phyloP scores from a whole-genome alignment of 2,797 vertebrate genomes.

The Lepilemur septentrionalis region DNA sequence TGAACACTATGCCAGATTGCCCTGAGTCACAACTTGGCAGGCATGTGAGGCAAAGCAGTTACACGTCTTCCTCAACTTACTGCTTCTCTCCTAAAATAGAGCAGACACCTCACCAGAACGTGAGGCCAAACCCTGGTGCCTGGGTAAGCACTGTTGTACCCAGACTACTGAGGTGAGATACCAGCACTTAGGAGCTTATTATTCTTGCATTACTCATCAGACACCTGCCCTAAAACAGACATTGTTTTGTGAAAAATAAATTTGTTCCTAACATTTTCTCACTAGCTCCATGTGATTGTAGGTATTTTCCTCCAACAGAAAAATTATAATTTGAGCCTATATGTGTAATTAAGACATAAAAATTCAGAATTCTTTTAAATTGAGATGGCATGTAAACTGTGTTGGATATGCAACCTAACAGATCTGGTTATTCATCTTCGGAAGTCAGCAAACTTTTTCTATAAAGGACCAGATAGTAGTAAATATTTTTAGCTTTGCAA shows the following conservation, averaged over 20 bases:
- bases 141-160: not conserved
- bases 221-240: not conserved
- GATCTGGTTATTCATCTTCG: not conserved
- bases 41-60: not conserved
- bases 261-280: not conserved
- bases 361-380: not conserved
- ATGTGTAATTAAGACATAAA: not conserved
- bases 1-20: slow-evolving; percentile 21
- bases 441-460: not conserved
- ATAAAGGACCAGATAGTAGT: not conserved
- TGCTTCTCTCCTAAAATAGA: not conserved
- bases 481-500: not conserved
- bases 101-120: not conserved
- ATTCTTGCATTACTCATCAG: not conserved
- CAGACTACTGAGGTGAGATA: not conserved
- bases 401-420: not conserved
- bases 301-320: not conserved
- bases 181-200: not conserved
- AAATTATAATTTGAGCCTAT: not conserved
- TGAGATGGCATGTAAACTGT: not conserved
- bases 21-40: slow-evolving; percentile 61
- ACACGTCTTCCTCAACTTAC: not conserved
- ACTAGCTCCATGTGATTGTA: not conserved
- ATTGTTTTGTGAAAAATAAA: not conserved
- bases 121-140: not conserved